These are phyloP conservation scores for Isoperla grammatica DNA, from an alignment of 2,888 invertebrate species.

Conservation along the genomic window DNA sequence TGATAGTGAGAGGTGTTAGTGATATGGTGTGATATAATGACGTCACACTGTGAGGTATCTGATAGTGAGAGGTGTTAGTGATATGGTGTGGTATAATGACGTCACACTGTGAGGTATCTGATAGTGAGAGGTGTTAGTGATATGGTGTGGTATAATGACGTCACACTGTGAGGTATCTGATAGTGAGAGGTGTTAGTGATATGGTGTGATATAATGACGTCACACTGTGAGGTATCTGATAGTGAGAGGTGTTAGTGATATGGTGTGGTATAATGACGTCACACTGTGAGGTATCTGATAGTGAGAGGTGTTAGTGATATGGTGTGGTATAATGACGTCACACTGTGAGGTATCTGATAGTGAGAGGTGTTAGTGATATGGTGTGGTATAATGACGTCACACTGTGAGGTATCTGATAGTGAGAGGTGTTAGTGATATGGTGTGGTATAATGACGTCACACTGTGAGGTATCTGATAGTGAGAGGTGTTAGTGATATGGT, in stretches of 20 bases:
- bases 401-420: no score
- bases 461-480: not conserved
- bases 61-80: no score
- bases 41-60: constrained; percentile 13
- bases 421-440: constrained; percentile 11
- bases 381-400: constrained; percentile 16
- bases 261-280: constrained; percentile 15
- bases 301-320: constrained; percentile 9
- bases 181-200: no score
- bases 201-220: not conserved
- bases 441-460: no score
- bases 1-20: not conserved
- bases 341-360: not conserved
- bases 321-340: not conserved
- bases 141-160: constrained; percentile 14
- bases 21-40: constrained; percentile 16
- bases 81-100: not conserved
- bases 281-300: constrained; percentile 15
- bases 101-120: no score
- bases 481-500: constrained; percentile 4
- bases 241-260: not conserved
- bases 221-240: no score
- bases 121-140: not conserved
- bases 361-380: constrained; percentile 1
- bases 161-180: constrained; percentile 15